Percentiles rank a stretch among this genome's conserved stretches.
Evolutionary conservation across 2,113 vertebrate species (phyloP).

Genomic region (Oncorhynchus kisutch): DNA sequence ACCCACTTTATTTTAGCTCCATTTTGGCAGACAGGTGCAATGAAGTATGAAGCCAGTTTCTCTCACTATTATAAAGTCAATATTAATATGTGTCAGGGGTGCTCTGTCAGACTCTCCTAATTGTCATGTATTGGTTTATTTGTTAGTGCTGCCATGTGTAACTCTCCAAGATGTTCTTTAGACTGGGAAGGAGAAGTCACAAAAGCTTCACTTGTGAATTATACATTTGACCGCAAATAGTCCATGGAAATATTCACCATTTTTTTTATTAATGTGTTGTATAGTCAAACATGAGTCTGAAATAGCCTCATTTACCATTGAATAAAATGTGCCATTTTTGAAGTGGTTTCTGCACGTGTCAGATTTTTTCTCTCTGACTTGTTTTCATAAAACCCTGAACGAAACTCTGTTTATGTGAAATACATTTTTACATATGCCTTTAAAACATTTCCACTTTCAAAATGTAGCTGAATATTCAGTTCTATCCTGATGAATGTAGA

Average conservation of each 20-base stretch:
- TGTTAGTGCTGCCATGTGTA: constrained; percentile 14
- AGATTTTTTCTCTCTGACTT: background rate
- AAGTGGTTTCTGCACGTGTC: background rate
- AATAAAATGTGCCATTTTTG: too few relatives aligned
- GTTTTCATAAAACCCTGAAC: background rate
- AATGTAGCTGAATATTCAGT: background rate
- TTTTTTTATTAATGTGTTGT: too few relatives aligned
- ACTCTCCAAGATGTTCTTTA: constrained; percentile 13
- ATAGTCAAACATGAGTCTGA: too few relatives aligned
- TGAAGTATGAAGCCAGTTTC: background rate
- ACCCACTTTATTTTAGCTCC: background rate
- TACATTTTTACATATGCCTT: background rate
- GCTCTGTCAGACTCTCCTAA: constrained; percentile 21
- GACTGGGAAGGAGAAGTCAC: constrained; percentile 14
- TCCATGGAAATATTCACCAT: too few relatives aligned
- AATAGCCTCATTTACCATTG: too few relatives aligned
- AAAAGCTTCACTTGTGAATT: background rate
- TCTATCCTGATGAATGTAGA: constrained; percentile 6
- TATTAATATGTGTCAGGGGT: constrained; percentile 20
- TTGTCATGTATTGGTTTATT: constrained; percentile 43
- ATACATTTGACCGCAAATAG: too few relatives aligned
- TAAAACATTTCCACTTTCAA: background rate
- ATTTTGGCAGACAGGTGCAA: constrained; percentile 13
- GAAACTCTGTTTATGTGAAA: background rate
- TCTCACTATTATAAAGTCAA: constrained; percentile 14